These are phyloP conservation scores for Myotis myotis DNA, from an alignment of 2,797 vertebrate genomes.

Conservation along the genomic window DNA sequence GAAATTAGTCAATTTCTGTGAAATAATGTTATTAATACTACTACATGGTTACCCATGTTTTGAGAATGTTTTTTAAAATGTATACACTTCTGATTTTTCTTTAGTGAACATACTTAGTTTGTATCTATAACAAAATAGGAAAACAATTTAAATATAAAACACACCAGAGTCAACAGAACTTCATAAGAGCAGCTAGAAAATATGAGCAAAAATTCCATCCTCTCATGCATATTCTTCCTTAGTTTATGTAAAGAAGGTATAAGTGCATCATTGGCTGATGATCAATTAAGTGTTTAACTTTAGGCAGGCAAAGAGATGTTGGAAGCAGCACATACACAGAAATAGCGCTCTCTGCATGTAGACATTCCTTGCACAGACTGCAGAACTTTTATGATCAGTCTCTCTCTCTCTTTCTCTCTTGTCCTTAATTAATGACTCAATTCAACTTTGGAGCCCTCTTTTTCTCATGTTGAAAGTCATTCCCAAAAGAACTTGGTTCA, in stretches of 20 bases:
- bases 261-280: not conserved
- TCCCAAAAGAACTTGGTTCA: not conserved
- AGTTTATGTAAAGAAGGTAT: not conserved
- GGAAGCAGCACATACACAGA: not conserved
- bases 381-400: not conserved
- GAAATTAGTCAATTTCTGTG: not conserved
- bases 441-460: not conserved
- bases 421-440: not conserved
- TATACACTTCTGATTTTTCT: not conserved
- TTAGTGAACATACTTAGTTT: not conserved
- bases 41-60: not conserved
- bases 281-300: conserved; percentile 36
- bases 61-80: not conserved
- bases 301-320: not conserved
- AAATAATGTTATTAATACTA: not conserved
- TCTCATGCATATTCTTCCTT: not conserved
- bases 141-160: not conserved
- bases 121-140: not conserved
- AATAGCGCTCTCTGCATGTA: not conserved
- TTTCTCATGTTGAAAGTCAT: conserved; percentile 27
- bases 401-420: not conserved
- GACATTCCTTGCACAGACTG: not conserved
- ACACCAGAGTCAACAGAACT: not conserved
- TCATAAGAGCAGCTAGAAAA: not conserved
- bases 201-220: not conserved